phyloP scores from a whole-genome alignment of 2,113 vertebrate genomes.

The Charadrius vociferus region DNA sequence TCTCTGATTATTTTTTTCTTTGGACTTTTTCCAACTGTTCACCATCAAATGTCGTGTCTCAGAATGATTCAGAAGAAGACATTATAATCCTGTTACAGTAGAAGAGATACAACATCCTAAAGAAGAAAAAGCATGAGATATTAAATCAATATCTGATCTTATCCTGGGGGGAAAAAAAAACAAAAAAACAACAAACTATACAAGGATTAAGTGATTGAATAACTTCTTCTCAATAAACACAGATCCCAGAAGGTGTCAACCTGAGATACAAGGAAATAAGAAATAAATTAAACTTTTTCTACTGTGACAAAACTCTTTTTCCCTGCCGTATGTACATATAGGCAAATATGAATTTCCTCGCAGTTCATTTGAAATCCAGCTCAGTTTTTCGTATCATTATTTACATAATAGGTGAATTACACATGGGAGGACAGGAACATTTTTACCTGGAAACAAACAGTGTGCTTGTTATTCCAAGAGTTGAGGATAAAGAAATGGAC shows the following conservation, averaged over 20 bases:
- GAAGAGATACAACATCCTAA: background rate
- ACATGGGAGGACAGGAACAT: slow-evolving; percentile 84
- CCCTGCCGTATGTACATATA: background rate
- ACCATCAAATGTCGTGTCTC: background rate
- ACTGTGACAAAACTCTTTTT: background rate
- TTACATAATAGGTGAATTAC: slow-evolving; percentile 73
- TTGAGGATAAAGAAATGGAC: slow-evolving; percentile 81
- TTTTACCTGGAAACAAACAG: slow-evolving; percentile 91
- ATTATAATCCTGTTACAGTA: background rate
- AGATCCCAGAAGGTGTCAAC: background rate
- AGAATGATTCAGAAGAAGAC: background rate
- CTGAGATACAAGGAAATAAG: background rate
- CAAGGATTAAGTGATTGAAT: background rate
- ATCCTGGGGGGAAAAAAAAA: too few relatives aligned
- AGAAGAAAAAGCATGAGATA: background rate
- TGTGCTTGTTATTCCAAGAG: slow-evolving; percentile 81
- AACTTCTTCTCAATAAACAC: background rate
- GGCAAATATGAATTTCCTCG: background rate
- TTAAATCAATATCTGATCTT: background rate
- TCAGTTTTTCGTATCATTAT: background rate
- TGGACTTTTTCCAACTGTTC: background rate
- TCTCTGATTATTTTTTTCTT: background rate
- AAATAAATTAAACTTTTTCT: background rate
- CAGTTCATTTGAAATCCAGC: background rate
- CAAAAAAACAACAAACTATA: background rate